phyloP scores from a whole-genome alignment of 2,888 invertebrate genomes.

The Seira musarum region DNA sequence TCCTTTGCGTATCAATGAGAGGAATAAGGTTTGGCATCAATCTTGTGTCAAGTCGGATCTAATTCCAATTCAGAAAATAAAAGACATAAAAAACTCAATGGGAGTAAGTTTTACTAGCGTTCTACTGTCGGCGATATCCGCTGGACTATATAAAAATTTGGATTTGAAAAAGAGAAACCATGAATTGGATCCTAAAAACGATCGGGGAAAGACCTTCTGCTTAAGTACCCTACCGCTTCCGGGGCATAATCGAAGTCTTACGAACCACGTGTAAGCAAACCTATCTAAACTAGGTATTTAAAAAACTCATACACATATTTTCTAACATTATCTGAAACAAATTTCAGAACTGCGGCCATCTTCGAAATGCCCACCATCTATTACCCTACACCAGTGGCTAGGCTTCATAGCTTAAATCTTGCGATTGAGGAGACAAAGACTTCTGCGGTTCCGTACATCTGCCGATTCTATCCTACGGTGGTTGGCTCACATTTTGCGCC shows the following conservation, averaged over 20 bases:
- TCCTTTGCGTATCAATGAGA: conserved; percentile 16
- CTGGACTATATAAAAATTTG: conserved; percentile 7
- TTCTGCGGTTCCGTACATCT: not conserved
- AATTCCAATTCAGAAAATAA: conserved; percentile 14
- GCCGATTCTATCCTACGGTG: not conserved
- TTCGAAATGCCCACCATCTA: conserved; percentile 8
- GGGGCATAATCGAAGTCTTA: conserved; percentile 2
- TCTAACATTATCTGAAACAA: too few relatives aligned
- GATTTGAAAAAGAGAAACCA: not conserved
- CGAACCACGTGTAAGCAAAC: conserved; percentile 20
- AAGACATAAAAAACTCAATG: conserved; percentile 20
- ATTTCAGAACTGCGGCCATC: not conserved
- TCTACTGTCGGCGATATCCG: conserved; percentile 12
- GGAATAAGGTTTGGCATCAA: conserved; percentile 14
- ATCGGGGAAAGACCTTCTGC: not conserved
- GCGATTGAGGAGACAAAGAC: conserved; percentile 10
- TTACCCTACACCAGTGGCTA: not conserved
- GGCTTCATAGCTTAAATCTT: not conserved
- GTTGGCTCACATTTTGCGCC: not conserved
- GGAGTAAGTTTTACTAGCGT: conserved; percentile 26
- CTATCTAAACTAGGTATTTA: too few relatives aligned
- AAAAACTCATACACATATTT: too few relatives aligned
- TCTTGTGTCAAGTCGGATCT: conserved; percentile 2
- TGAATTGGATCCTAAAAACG: not conserved
- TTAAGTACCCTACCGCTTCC: not conserved